A percentile compares a stretch with the other conserved stretches of the same genome.
phyloP scores from a whole-genome alignment of 2,113 vertebrate genomes.

The Ictalurus furcatus region DNA sequence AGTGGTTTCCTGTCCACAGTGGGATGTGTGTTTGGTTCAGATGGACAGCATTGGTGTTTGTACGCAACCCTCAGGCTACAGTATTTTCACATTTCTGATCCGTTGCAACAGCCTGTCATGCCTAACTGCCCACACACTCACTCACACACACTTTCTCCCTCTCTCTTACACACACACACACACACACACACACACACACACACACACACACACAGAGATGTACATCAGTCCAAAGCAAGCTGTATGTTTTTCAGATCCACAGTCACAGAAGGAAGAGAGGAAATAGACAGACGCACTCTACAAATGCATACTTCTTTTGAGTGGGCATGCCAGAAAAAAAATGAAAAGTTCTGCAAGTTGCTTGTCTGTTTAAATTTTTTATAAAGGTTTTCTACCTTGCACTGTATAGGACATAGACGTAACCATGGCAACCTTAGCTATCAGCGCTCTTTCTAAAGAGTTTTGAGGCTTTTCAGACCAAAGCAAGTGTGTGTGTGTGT shows the following conservation, averaged over 20 bases:
- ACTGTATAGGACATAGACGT: slow-evolving; percentile 31
- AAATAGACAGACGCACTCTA: neutral
- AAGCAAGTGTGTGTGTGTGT: slow-evolving; percentile 26
- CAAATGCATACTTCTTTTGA: neutral
- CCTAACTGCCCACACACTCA: neutral
- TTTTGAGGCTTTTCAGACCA: slow-evolving; percentile 35
- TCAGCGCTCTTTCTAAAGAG: slow-evolving; percentile 33
- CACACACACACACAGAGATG: neutral
- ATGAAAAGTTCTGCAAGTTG: slow-evolving; percentile 2
- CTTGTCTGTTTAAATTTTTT: slow-evolving; percentile 31
- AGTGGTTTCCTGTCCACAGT: slow-evolving; percentile 18
- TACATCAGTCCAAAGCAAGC: slow-evolving; percentile 18
- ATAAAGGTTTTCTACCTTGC: slow-evolving; percentile 30
- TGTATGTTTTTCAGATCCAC: slow-evolving; percentile 1
- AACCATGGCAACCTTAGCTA: slow-evolving; percentile 47
- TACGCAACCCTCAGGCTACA: slow-evolving; percentile 33
- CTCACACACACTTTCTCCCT: too few species aligned
- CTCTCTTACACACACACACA: neutral
- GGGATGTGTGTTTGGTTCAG: slow-evolving; percentile 6
- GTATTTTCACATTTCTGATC: slow-evolving; percentile 32
- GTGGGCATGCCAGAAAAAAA: neutral
- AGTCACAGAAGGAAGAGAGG: neutral
- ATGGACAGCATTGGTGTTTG: slow-evolving; percentile 30
- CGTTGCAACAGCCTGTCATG: slow-evolving; percentile 28
- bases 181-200: neutral